Base-by-base conservation (phyloP, 2,888 invertebrate genomes). In the Thymelicus sylvestris region DNA sequence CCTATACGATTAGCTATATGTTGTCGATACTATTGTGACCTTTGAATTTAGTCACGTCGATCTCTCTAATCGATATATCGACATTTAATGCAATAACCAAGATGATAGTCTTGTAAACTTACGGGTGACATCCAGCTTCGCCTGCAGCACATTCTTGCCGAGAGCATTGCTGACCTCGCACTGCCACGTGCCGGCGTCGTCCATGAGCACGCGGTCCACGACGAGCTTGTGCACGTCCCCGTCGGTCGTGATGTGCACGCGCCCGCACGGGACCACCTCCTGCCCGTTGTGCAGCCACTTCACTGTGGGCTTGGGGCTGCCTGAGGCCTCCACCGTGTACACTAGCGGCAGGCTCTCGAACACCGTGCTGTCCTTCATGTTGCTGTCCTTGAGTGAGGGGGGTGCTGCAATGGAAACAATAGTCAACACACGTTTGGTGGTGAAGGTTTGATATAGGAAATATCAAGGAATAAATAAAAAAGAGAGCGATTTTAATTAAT, bases 101-200 rank as follows among this genome's bases (percentile, higher is more conserved):
- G 31, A 2, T 31, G 3, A 31, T 31, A 31, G 31, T 31, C 5
- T 31, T 5, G 2, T 19, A 19, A 59, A 93, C 95, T 95, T 88
- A 97, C 97, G 95, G 73, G 95, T 95, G 57, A 98, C 95, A 38
- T 95, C 95, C 12, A 98, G 91, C 50, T 96, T 95, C 39, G 97
- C 98, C 81, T 96, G 95, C 74, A 96, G 94, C 63, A 95, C 94
- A 73, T 96, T 96, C 85, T 97, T 97, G 67, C 98, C 99, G 64
- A 97, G 94, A 81, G 97, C 96, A 86, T 98, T 98, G 79, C 95
- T 95, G 67, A 98, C 95, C 73, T 96, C 95, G 72, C 97, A 97
- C 78, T 97, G 96, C 93, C 98, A 98, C 72, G 95, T 94, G 10
- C 97, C 97, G n/a, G 96, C 96, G 85, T 98, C 98, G 10, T 94